Evolutionary conservation across 2,797 vertebrate genomes (phyloP), one percentile per base, ranked within the genome.

Genomic region (Pangasius krempfi): DNA sequence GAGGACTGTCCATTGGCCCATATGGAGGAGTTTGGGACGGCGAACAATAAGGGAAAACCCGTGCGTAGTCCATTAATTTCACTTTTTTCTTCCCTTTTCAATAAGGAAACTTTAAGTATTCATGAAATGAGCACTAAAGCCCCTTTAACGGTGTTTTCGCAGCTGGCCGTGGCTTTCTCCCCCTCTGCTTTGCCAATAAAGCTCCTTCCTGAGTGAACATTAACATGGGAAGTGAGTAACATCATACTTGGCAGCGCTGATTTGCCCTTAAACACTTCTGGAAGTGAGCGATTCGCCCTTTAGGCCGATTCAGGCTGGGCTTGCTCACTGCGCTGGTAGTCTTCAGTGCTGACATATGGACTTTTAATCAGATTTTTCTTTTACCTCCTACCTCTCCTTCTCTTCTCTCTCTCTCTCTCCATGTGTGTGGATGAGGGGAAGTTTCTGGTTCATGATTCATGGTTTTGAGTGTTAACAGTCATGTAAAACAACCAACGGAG

Each of bases 131-230:
- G 94, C 92, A 90, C 94, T 94, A 93, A 95, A 95, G 94, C 92
- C 93, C 94, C 92, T 94, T 94, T 95, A 95, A 94, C 93, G 66
- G 93, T 96, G 95, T 96, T 96, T 96, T 95, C 93, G 95, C 96
- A 96, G 96, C 95, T 96, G 96, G 91, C 90, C 78, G 56, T 79
- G 91, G 40, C 93, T 90, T 91, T 89, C 93, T 73, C 85, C 93
- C 86, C 33, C 92, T 89, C 75, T 91, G 85, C 89, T 90, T 89
- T 52, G 62, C 88, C 94, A 91, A 94, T 96, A 95, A 96, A 96
- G 93, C 84, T 91, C 92, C 93, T 95, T 95, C 95, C 95, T 95
- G 95, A 94, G 94, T 93, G 93, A 94, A 93, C 94, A 92, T 93
- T 94, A 95, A 95, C 93, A 94, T 93, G 94, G 94, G 93, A 95